Evolutionary conservation across 1,140 invertebrate species (phyloP).

Genomic region (Sitodiplosis mosellana): DNA sequence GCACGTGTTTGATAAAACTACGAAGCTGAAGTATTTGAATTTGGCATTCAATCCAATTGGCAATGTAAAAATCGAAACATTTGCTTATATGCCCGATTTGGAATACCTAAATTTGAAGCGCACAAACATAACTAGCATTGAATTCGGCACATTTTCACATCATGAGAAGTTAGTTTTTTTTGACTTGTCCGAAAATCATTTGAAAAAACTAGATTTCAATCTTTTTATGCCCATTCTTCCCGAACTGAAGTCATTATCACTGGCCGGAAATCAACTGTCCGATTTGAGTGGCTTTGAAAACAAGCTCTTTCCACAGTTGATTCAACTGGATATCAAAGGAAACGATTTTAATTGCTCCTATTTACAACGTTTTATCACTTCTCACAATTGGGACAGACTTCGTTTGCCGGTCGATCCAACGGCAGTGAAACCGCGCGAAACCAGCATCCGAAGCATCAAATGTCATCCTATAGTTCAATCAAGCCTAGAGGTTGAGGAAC

Average conservation of each 20-base stretch:
- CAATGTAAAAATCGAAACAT: not conserved
- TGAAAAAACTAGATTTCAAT: not conserved
- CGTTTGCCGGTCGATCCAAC: not conserved
- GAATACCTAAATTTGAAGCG: not conserved
- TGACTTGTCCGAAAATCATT: not conserved
- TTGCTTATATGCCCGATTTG: not conserved
- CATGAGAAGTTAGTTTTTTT: not conserved
- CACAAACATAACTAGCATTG: not conserved
- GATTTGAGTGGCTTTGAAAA: not conserved
- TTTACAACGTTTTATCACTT: not conserved
- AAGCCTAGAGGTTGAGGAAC: not conserved
- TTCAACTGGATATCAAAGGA: not conserved
- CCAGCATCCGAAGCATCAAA: not conserved
- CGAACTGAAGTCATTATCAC: not conserved
- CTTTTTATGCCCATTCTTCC: not conserved
- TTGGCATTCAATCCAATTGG: not conserved
- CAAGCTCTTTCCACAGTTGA: not conserved
- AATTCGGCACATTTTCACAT: not conserved
- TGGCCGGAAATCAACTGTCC: not conserved
- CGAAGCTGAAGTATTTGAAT: not conserved
- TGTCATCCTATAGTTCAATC: not conserved
- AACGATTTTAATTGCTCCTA: not conserved
- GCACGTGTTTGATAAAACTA: not conserved
- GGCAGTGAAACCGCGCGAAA: not conserved
- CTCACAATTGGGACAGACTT: not conserved